Evolutionary conservation across 2,113 vertebrate genomes (phyloP), one percentile per base, ranked within the genome.

Genomic region (Paradisaea rubra): DNA sequence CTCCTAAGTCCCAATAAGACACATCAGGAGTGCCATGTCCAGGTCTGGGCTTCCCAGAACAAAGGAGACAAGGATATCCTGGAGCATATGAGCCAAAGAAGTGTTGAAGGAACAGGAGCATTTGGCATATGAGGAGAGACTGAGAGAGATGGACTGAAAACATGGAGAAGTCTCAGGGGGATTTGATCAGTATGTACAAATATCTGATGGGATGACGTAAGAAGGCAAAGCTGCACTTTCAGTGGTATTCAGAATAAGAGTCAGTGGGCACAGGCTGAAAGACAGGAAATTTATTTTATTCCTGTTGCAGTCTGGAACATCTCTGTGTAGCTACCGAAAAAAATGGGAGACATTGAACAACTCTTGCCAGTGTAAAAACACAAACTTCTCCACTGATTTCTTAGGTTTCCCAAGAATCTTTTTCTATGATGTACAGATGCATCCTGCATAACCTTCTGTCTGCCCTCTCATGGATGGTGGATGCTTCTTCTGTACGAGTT

Each of bases 161-260:
- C 0, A 1, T 1, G 4, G 47, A 74, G 50, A 59, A 45, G 12
- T 22, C n/a, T 92, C 24, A 30, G 22, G 15, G 13, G 13, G 2
- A 31, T 59, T 49, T 9, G 5, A 63, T 49, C 28, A 49, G 23
- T 31, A n/a, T 7, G 2, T 37, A 22, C 10, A 59, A 89, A 45
- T 44, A 49, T 23, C 6, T 74, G 42, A 71, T 50, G 19, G 25
- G 10, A 25, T 6, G 2, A 23, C 0, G 0, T 28, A 64, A 64
- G 49, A 66, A 89, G 10, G 53, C 15, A 89, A 86, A 86, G 7
- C 14, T 39, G 28, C 19, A 41, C 22, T 50, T 17, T 66, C 37
- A 28, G 37, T 41, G 28, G 8, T 28, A 70, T 33, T 21, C 57
- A 57, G 47, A 88, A 25, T 8, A 81, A 64, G 49, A 54, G 10